Evolutionary conservation across 2,113 vertebrate species (phyloP).

Genomic region (Brachyistius frenatus): DNA sequence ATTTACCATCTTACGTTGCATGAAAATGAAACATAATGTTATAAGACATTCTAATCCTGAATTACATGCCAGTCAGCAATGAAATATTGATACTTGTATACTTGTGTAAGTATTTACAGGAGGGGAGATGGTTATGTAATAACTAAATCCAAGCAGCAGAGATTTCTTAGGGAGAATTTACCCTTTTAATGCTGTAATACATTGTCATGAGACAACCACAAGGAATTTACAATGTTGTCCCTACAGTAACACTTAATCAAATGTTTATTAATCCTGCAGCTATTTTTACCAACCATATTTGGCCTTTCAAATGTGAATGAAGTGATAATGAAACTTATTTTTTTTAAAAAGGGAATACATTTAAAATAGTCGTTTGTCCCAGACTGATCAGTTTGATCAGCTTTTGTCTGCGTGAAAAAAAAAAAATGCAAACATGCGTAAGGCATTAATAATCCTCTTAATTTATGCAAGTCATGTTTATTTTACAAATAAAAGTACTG

Average conservation of each 20-base stretch:
- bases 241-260: neutral
- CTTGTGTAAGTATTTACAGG: neutral
- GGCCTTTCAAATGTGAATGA: neutral
- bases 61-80: no score
- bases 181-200: neutral
- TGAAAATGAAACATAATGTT: neutral
- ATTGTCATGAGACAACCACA: neutral
- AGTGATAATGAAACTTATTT: neutral
- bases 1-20: neutral
- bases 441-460: neutral
- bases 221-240: neutral
- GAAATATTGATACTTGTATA: no score
- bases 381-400: neutral
- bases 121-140: conserved; percentile 6
- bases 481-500: neutral
- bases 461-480: neutral
- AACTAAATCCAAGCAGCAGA: conserved; percentile 3
- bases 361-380: conserved; percentile 1
- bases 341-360: neutral
- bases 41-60: neutral
- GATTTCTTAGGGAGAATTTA: neutral
- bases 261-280: neutral
- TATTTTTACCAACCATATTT: neutral
- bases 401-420: neutral
- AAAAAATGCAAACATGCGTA: neutral